Evolutionary conservation across 2,888 invertebrate genomes (phyloP).

Genomic region (Eupithecia abbreviata): DNA sequence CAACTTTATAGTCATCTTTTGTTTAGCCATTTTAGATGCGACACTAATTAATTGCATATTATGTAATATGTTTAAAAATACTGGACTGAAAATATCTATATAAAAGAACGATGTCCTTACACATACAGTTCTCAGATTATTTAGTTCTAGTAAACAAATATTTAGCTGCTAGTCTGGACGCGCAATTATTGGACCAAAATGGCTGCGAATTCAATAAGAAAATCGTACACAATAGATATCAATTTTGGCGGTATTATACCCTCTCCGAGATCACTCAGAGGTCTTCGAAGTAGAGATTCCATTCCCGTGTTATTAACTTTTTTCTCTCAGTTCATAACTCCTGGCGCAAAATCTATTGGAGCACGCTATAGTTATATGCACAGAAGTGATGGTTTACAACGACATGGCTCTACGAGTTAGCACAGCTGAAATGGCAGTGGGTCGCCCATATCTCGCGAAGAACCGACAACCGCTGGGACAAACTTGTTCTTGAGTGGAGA

Average conservation of each 20-base stretch:
- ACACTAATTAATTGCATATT: no score
- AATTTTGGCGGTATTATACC: slow-evolving; percentile 23
- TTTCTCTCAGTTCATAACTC: slow-evolving; percentile 42
- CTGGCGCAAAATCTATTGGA: slow-evolving; percentile 34
- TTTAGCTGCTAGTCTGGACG: background rate
- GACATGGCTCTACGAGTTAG: no score
- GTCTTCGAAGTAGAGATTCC: slow-evolving; percentile 20
- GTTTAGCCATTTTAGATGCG: background rate
- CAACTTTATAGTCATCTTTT: background rate
- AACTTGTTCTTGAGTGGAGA: no score
- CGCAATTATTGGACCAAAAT: background rate
- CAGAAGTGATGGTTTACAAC: background rate
- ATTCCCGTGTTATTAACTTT: slow-evolving; percentile 42
- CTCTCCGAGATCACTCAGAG: slow-evolving; percentile 20
- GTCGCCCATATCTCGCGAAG: no score
- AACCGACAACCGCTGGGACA: no score
- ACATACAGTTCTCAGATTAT: background rate
- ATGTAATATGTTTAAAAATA: no score
- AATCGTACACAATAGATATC: slow-evolving; percentile 14
- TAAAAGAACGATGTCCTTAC: background rate
- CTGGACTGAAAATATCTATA: no score
- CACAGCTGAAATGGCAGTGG: no score
- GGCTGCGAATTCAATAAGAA: background rate
- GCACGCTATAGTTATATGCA: background rate
- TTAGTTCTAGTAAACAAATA: background rate